Evolutionary conservation across 2,888 invertebrate genomes (phyloP).

Genomic region (Endomychus coccineus): DNA sequence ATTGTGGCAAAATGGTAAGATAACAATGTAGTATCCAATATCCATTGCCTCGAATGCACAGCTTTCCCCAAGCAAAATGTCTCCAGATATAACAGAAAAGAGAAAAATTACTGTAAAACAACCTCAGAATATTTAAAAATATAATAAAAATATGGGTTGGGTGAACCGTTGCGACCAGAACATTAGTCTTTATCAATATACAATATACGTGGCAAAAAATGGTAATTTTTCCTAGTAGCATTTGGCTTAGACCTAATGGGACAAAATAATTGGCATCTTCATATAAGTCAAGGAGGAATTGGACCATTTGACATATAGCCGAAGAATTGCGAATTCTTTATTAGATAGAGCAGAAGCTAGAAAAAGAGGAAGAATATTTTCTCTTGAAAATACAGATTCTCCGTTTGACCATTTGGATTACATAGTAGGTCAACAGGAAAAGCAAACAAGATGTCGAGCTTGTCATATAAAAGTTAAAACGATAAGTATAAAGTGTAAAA

Average conservation of each 20-base stretch:
- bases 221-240: conserved; percentile 3
- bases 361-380: too few species aligned
- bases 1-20: conserved; percentile 9
- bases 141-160: conserved; percentile 7
- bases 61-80: neutral
- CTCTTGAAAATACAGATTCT: too few species aligned
- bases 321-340: conserved; percentile 5
- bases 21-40: conserved; percentile 8
- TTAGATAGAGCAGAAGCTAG: too few species aligned
- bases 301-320: conserved; percentile 4
- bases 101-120: conserved; percentile 5
- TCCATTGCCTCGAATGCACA: conserved; percentile 7
- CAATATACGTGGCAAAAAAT: conserved; percentile 8
- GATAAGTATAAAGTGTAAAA: too few species aligned
- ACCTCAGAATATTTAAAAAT: conserved; percentile 5
- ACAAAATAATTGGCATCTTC: conserved; percentile 8
- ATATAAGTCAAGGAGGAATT: conserved; percentile 4
- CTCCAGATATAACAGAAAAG: conserved; percentile 4
- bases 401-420: too few species aligned
- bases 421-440: too few species aligned
- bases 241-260: conserved; percentile 4
- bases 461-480: too few species aligned
- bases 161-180: conserved; percentile 8
- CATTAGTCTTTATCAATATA: conserved; percentile 3
- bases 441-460: too few species aligned